These are phyloP conservation scores for Peromyscus attwateri DNA, from an alignment of 2,797 vertebrate genomes.

Conservation along the genomic window DNA sequence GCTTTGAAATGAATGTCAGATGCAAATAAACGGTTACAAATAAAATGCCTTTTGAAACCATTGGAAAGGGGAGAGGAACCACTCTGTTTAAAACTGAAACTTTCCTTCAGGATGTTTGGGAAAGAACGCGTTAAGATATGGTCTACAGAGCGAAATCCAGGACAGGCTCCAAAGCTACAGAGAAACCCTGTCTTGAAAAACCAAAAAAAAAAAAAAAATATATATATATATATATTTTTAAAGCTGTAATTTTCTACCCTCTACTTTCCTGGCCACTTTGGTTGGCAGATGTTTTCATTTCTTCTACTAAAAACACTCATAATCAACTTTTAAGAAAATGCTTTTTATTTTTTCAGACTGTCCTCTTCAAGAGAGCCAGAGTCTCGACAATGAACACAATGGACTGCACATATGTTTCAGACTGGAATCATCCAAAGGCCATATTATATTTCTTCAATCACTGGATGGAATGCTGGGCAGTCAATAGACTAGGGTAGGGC, in stretches of 20 bases:
- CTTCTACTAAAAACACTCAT: neutral
- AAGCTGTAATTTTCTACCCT: neutral
- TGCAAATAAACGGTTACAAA: constrained; percentile 19
- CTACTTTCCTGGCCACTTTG: constrained; percentile 35
- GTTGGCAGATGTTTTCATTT: constrained; percentile 44
- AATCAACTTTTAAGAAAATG: neutral
- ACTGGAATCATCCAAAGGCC: neutral
- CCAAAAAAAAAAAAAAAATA: no score
- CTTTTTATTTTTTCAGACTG: neutral
- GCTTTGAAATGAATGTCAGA: constrained; percentile 10
- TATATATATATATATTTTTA: neutral
- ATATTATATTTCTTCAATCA: neutral
- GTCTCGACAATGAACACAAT: neutral
- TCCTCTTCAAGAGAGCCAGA: neutral
- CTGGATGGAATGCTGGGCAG: neutral
- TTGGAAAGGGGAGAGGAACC: neutral
- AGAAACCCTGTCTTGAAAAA: no score
- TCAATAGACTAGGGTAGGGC: neutral
- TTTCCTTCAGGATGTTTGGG: neutral
- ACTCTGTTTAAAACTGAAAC: neutral
- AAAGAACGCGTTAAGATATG: neutral
- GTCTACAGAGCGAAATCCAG: no score
- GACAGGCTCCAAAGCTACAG: no score
- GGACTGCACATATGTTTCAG: neutral
- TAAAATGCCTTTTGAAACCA: neutral